Evolutionary conservation across 1,140 invertebrate genomes (phyloP).

Genomic region (Ruditapes philippinarum): DNA sequence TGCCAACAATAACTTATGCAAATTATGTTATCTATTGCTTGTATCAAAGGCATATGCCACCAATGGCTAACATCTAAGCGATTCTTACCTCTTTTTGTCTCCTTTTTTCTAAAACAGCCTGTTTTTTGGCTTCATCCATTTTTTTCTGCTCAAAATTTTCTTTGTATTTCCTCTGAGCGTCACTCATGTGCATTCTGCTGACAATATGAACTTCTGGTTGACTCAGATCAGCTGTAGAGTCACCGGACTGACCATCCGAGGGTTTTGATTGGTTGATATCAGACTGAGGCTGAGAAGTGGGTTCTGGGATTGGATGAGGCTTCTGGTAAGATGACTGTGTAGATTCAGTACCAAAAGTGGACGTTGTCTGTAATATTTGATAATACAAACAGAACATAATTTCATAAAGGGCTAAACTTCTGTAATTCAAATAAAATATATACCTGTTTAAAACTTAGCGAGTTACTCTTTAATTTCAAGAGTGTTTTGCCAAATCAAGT

Average conservation of each 20-base stretch:
- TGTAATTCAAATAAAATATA: too few species aligned
- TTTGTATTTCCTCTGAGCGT: constrained; percentile 76
- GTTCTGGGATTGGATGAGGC: constrained; percentile 41
- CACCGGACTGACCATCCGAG: constrained; percentile 22
- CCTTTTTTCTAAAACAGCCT: constrained; percentile 76
- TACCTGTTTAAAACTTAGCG: too few species aligned
- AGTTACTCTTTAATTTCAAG: too few species aligned
- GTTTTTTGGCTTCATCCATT: constrained; percentile 77
- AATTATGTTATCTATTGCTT: too few species aligned
- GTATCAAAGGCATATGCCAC: too few species aligned
- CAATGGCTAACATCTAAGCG: too few species aligned
- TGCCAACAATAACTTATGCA: too few species aligned
- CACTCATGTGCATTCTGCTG: constrained; percentile 80
- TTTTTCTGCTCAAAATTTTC: constrained; percentile 80
- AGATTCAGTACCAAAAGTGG: constrained; percentile 49
- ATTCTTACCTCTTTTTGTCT: constrained; percentile 78
- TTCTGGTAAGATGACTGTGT: constrained; percentile 20
- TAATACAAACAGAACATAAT: too few species aligned
- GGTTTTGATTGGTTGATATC: constrained; percentile 51
- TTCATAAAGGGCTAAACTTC: not conserved
- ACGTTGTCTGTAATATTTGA: constrained; percentile 54
- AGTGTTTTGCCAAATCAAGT: too few species aligned
- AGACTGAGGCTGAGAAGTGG: not conserved
- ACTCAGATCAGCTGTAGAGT: constrained; percentile 23
- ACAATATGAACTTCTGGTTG: constrained; percentile 74